phyloP scores from a whole-genome alignment of 2,797 vertebrate species.

The Coracias cyanogaster region DNA sequence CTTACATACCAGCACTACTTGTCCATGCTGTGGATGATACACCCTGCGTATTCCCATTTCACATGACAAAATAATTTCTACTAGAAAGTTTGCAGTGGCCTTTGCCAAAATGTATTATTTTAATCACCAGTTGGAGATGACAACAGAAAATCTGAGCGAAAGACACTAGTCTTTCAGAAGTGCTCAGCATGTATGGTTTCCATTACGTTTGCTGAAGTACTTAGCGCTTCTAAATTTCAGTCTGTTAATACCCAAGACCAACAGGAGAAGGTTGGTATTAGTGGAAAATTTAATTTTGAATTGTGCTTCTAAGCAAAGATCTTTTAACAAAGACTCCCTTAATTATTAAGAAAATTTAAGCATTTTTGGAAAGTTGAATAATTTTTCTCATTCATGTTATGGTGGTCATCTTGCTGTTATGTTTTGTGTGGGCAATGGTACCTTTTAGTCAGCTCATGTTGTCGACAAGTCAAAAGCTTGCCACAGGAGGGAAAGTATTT shows the following conservation, averaged over 20 bases:
- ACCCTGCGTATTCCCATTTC: neutral
- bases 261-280: neutral
- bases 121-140: neutral
- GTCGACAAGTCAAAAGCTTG: neutral
- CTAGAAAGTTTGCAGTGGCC: neutral
- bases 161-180: neutral
- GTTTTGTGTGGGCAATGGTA: neutral
- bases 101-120: neutral
- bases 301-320: neutral
- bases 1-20: neutral
- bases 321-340: neutral
- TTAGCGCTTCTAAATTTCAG: neutral
- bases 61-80: neutral
- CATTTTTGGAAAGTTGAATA: too few relatives aligned
- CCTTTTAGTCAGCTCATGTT: neutral
- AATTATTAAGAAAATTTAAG: neutral
- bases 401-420: neutral
- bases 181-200: neutral
- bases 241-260: neutral
- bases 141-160: neutral
- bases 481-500: neutral
- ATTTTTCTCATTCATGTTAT: neutral
- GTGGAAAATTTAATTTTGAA: neutral
- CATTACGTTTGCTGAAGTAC: neutral
- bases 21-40: neutral